These are phyloP conservation scores for Ibidorhyncha struthersii DNA, from an alignment of 2,113 vertebrate species.

Conservation along the genomic window DNA sequence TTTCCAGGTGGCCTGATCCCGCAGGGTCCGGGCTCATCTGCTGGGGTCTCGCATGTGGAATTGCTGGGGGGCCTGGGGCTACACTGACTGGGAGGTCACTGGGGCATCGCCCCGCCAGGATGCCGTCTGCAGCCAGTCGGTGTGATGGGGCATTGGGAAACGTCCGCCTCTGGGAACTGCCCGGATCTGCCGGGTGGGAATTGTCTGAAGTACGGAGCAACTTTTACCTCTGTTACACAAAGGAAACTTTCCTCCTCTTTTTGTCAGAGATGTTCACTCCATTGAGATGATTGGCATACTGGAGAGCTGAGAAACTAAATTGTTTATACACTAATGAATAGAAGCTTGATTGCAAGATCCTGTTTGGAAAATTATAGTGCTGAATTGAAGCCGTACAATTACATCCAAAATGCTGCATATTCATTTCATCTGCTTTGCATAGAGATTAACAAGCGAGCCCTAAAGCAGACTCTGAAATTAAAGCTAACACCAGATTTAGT, in stretches of 20 bases:
- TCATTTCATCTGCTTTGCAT: conserved; percentile 96
- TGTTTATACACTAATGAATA: conserved; percentile 99
- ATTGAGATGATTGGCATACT: conserved; percentile 94
- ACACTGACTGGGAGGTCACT: accelerated
- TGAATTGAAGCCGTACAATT: conserved; percentile 98
- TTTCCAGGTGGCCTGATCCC: neutral
- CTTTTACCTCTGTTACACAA: conserved; percentile 75
- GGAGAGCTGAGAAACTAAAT: conserved; percentile 98
- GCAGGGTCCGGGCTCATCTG: accelerated
- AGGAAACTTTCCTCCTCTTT: conserved; percentile 91
- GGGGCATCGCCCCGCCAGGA: accelerated
- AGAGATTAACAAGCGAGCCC: conserved; percentile 93
- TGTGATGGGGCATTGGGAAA: neutral
- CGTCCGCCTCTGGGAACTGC: accelerated
- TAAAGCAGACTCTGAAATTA: conserved; percentile 86
- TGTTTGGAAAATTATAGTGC: conserved; percentile 98
- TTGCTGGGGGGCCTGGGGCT: neutral
- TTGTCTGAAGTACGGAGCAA: conserved; percentile 62
- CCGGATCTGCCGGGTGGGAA: neutral
- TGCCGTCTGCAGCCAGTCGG: neutral
- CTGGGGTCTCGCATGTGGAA: neutral
- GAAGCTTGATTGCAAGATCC: conserved; percentile 99
- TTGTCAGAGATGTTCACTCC: conserved; percentile 85
- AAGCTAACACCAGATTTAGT: conserved; percentile 90
- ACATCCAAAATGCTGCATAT: conserved; percentile 98